These are phyloP conservation scores for Blera fallax DNA, from an alignment of 2,888 invertebrate species.

Conservation along the genomic window DNA sequence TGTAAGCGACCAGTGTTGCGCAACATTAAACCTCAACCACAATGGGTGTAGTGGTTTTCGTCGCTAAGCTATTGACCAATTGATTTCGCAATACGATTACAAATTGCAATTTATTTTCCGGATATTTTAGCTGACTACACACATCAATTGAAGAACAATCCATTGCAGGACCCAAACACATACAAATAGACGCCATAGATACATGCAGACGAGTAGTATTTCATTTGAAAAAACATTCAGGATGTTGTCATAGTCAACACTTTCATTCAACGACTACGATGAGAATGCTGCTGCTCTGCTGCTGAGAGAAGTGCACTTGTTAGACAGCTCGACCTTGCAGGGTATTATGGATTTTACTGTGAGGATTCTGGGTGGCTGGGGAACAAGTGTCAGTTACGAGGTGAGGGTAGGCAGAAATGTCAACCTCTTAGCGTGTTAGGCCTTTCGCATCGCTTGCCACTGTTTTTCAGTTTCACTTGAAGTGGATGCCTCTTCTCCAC, in stretches of 20 bases:
- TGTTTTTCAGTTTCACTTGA: conserved; percentile 29
- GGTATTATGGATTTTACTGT: conserved; percentile 50
- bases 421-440: conserved; percentile 57
- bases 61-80: conserved; percentile 14
- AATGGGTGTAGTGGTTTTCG: background rate
- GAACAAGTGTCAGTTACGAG: conserved; percentile 14
- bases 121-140: conserved; percentile 58
- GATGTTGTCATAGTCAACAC: conserved; percentile 70
- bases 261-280: conserved; percentile 37
- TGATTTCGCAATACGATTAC: conserved; percentile 39
- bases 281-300: conserved; percentile 16
- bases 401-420: conserved; percentile 43
- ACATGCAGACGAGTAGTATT: background rate
- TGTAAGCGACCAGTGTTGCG: background rate
- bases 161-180: background rate
- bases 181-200: background rate
- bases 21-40: background rate
- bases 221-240: conserved; percentile 48
- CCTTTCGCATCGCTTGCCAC: conserved; percentile 50
- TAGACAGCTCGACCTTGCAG: conserved; percentile 61
- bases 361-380: background rate
- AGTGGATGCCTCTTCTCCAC: background rate
- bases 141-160: conserved; percentile 37
- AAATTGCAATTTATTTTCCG: background rate
- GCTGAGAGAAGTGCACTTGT: conserved; percentile 59